These are phyloP conservation scores for Bombus turneri DNA, from an alignment of 1,140 invertebrate genomes.

Conservation along the genomic window DNA sequence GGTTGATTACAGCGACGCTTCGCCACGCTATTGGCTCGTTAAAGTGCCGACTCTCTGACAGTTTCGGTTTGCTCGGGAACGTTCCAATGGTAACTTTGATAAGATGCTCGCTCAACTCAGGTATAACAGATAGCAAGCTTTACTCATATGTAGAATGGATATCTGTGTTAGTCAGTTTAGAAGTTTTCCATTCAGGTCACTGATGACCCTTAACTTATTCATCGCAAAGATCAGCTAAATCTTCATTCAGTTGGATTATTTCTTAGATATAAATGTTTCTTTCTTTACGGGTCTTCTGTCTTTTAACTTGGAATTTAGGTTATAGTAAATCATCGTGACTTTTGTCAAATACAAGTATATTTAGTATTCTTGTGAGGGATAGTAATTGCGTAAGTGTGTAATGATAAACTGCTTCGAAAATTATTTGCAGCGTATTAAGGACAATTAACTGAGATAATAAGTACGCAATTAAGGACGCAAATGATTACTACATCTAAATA, in stretches of 20 bases:
- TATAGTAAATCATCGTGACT: too few species aligned
- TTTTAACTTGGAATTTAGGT: too few species aligned
- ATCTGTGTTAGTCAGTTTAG: background rate
- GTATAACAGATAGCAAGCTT: background rate
- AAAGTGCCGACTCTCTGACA: slow-evolving; percentile 29
- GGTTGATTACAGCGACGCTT: slow-evolving; percentile 28
- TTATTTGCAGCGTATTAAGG: background rate
- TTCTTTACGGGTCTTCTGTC: too few species aligned
- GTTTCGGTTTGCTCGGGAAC: slow-evolving; percentile 21
- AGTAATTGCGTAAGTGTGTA: background rate
- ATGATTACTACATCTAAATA: background rate
- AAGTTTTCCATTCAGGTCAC: background rate
- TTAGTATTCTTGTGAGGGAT: background rate
- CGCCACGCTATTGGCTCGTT: slow-evolving; percentile 44
- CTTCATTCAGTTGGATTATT: too few species aligned
- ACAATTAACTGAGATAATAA: background rate
- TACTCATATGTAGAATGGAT: background rate
- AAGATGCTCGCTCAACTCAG: slow-evolving; percentile 16
- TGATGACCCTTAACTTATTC: background rate
- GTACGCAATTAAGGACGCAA: background rate
- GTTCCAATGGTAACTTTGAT: slow-evolving; percentile 39
- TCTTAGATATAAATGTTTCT: too few species aligned
- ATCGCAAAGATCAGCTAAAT: too few species aligned
- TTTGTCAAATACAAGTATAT: too few species aligned
- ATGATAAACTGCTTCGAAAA: background rate